Base-by-base conservation (phyloP, 2,113 vertebrate genomes). In the Cyprinus carpio region DNA sequence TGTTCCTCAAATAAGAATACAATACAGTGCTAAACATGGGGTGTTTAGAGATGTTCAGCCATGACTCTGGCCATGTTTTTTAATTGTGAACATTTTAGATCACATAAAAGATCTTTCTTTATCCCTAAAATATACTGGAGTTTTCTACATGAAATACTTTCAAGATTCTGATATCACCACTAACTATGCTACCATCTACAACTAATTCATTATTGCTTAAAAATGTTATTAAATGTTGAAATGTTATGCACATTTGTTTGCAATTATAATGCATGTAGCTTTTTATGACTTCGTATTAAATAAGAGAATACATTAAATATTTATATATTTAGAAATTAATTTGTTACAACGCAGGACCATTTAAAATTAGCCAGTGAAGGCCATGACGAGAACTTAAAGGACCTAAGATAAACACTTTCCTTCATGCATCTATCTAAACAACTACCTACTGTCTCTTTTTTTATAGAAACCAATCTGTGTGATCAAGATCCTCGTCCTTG, bases 391-490 rank as follows among this genome's bases (percentile, higher is more conserved):
- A 27, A 64, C 27, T 7, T 31, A 34, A 67, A 67, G n/a, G 29
- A 67, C 29, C 3, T 69, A 4, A 34, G 16, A 69, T 34, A 67
- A 3, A 67, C 29, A 18, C 64, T 67, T 67, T 64, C 60, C 2
- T 2, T 27, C 4, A 27, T 27, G 4, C 60, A 62, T 64, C 29
- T 67, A 31, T 23, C 8, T 37, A 11, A 37, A 69, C 16, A 67
- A 4, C 15, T 67, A 20, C 7, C 18, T 16, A 37, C 65, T 87
- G 16, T 72, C 34, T 82, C 0, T 82, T 31, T 78, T 1, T 56
- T 49, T 37, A 4, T 75, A 95, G 94, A 0, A 6, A 75, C 20
- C 3, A 0, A 75, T 13, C 83, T 94, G 75, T 95, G 94, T 81
- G 0, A 10, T 0, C 76, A 64, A 90, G 0, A 4, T 0, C 90